A percentile compares a stretch with the other conserved stretches of the same genome.
Conservation (phyloP, 1,140 invertebrate genomes). For the Whitmania pigra region DNA sequence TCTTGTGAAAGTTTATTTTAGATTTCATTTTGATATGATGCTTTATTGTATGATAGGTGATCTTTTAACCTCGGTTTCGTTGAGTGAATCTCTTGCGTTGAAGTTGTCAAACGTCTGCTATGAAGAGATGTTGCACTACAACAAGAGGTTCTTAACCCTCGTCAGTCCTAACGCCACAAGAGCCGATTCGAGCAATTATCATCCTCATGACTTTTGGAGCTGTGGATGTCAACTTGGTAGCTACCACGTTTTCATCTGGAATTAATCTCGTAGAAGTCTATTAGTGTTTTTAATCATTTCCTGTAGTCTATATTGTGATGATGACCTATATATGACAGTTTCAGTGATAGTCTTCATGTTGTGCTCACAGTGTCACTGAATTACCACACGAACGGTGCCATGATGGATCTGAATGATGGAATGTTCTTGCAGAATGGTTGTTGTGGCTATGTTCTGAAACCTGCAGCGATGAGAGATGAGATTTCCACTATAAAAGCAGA, state of each 20-base stretch:
- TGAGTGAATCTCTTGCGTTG: conserved; percentile 43
- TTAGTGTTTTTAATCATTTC: background rate
- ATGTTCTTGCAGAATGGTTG: conserved; percentile 52
- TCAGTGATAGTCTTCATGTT: background rate
- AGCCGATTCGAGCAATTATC: conserved; percentile 50
- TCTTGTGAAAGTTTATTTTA: no score
- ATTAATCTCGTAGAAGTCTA: background rate
- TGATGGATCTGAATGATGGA: conserved; percentile 49
- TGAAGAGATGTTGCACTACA: conserved; percentile 49
- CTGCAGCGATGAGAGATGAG: conserved; percentile 45
- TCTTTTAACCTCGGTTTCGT: conserved; percentile 28
- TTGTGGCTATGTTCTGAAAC: conserved; percentile 58
- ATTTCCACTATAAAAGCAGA: conserved; percentile 45
- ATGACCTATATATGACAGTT: background rate
- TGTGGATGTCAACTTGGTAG: conserved; percentile 49
- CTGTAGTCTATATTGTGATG: background rate
- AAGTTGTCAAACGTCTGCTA: conserved; percentile 42
- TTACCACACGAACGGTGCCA: conserved; percentile 48
- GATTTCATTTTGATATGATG: no score
- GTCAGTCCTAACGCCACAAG: conserved; percentile 48
- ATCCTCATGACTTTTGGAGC: conserved; percentile 51
- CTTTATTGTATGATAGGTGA: background rate
- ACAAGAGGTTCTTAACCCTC: conserved; percentile 45
- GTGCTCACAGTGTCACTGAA: conserved; percentile 46
- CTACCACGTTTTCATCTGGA: background rate